Base-by-base conservation (phyloP, 2,113 vertebrate species). In the Galemys pyrenaicus region DNA sequence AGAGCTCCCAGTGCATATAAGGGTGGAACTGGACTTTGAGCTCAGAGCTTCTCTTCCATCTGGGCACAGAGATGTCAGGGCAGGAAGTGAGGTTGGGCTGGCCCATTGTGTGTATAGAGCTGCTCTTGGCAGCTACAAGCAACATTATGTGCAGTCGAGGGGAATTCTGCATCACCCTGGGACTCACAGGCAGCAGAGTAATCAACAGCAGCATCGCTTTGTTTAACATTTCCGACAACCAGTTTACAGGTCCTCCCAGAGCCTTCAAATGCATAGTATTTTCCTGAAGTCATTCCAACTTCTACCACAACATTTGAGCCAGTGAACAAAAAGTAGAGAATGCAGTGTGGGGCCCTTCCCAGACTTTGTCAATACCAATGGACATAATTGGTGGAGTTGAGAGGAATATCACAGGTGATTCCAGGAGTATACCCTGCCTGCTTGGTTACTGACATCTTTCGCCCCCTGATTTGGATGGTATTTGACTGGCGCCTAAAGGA, bases 391-490 rank as follows among this genome's bases (percentile, higher is more conserved):
- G 0, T 0, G 0, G n/a, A n/a, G 0, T 2, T 13, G 26, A 4
- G 3, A 24, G 2, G 2, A 64, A 70, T 0, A 1, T 87, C 60
- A 58, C 94, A 95, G 26, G 12, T 75, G 56, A 93, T 37, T 28
- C 3, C 2, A 26, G 20, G 10, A 3, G 8, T 32, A 0, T 16
- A 41, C 0, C 70, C 39, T 3, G 0, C 0, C 3, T 4, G 0
- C 20, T 1, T 62, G 13, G 8, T 70, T 65, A 92, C 1, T 39
- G 73, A 71, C 5, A 8, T 35, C 2, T 1, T 35, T 10, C 44
- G 46, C 7, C 58, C 39, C 80, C 41, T 35, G 73, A 16, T 15
- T 19, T 41, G 65, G 82, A 22, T 26, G 44, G 39, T 28, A 7
- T 10, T 28, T 62, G 94, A 13, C 46, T 58, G 13, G 51, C 95